A percentile compares a stretch with the other conserved stretches of the same genome.
Conservation (phyloP, 2,888 invertebrate genomes). For the Drosophila mimica region DNA sequence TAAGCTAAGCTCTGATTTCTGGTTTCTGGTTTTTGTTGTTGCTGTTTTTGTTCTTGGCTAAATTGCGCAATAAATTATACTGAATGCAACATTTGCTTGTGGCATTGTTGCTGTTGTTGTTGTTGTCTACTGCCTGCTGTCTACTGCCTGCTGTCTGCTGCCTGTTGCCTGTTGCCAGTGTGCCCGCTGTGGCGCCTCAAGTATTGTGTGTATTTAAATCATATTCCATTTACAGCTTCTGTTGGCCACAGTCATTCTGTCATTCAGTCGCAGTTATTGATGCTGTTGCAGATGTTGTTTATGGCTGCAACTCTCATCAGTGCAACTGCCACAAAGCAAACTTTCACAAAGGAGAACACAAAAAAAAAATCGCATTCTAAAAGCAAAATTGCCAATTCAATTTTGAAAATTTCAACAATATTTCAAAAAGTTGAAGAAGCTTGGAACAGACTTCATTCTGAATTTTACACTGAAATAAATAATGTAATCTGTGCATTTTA, state of each 20-base stretch:
- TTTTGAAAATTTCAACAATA: background rate
- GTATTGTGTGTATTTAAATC: slow-evolving; percentile 71
- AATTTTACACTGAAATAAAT: background rate
- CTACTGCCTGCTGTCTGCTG: background rate
- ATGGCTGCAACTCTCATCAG: slow-evolving; percentile 6
- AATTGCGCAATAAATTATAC: slow-evolving; percentile 66
- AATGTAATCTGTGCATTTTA: background rate
- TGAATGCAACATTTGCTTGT: slow-evolving; percentile 31
- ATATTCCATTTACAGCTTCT: slow-evolving; percentile 66
- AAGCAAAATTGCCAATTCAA: background rate
- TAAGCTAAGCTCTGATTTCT: background rate
- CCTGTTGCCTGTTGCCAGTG: slow-evolving; percentile 5
- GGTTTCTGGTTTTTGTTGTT: slow-evolving; percentile 8
- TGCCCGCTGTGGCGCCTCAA: slow-evolving; percentile 61
- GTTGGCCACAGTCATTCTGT: slow-evolving; percentile 35
- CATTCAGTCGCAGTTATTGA: slow-evolving; percentile 1
- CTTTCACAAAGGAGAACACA: background rate
- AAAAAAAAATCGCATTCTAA: background rate
- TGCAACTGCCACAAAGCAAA: background rate
- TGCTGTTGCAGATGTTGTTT: background rate
- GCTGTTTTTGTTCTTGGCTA: slow-evolving; percentile 35
- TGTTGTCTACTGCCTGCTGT: background rate
- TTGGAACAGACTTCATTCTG: background rate
- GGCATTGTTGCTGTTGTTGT: slow-evolving; percentile 1
- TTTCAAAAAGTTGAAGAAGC: too few relatives aligned